Evolutionary conservation across 2,113 vertebrate genomes (phyloP).

Genomic region (Hyaena hyaena): DNA sequence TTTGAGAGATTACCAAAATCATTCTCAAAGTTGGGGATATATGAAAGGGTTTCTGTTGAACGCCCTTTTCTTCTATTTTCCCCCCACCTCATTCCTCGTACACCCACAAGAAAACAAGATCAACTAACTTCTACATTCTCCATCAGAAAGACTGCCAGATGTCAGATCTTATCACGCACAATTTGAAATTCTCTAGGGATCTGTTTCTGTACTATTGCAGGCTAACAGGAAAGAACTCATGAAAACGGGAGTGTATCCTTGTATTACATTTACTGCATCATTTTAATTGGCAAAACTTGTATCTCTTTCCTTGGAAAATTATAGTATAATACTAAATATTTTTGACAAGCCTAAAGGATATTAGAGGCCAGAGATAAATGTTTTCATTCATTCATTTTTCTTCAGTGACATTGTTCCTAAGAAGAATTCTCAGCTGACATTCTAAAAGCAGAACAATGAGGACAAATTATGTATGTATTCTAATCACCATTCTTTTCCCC

Average conservation of each 20-base stretch:
- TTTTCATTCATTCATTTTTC: not conserved
- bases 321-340: not conserved
- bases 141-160: not conserved
- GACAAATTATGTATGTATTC: not conserved
- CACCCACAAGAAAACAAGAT: not conserved
- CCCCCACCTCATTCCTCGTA: not conserved
- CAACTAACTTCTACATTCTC: not conserved
- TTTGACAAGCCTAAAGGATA: not conserved
- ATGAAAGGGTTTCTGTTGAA: not conserved
- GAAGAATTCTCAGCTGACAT: not conserved
- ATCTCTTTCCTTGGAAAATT: not conserved
- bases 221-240: not conserved
- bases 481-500: not conserved
- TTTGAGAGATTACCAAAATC: not conserved
- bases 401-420: not conserved
- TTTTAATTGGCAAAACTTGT: conserved; percentile 41
- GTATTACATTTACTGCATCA: not conserved
- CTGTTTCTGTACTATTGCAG: conserved; percentile 17
- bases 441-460: conserved; percentile 11
- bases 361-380: not conserved
- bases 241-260: not conserved
- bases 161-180: not conserved
- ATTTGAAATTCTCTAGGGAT: conserved; percentile 23
- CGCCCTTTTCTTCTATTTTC: not conserved
- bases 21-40: not conserved